phyloP scores from a whole-genome alignment of 2,888 invertebrate genomes.

The Pammene aurita region DNA sequence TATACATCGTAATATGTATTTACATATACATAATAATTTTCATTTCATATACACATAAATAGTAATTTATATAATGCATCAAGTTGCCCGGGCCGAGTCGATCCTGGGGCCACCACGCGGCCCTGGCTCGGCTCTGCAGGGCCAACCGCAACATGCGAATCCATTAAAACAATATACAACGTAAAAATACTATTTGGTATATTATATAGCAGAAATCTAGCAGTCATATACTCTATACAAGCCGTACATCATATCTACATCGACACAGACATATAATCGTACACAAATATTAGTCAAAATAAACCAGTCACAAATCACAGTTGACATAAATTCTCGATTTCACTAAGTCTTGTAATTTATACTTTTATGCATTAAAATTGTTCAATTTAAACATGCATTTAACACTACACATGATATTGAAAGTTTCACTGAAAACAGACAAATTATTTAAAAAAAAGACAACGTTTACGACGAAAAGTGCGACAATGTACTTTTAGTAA shows the following conservation, averaged over 20 bases:
- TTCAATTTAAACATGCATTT: conserved; percentile 65
- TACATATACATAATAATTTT: conserved; percentile 81
- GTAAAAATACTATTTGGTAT: conserved; percentile 84
- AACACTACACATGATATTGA: conserved; percentile 63
- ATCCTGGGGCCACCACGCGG: not conserved
- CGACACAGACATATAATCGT: conserved; percentile 73
- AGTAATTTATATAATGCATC: conserved; percentile 74
- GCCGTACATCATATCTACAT: conserved; percentile 72
- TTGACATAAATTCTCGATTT: conserved; percentile 82
- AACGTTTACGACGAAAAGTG: conserved; percentile 64
- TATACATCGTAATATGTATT: conserved; percentile 81
- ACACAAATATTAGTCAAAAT: conserved; percentile 80
- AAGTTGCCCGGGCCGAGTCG: conserved; percentile 53
- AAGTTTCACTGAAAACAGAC: conserved; percentile 56
- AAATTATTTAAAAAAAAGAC: conserved; percentile 48
- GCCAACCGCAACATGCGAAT: conserved; percentile 69
- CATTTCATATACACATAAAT: conserved; percentile 78
- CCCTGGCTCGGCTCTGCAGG: conserved; percentile 42
- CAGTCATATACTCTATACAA: conserved; percentile 80
- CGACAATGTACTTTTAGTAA: conserved; percentile 6
- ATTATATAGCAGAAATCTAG: conserved; percentile 81
- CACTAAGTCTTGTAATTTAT: conserved; percentile 77
- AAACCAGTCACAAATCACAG: conserved; percentile 83
- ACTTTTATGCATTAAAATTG: conserved; percentile 37
- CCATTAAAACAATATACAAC: conserved; percentile 78